phyloP scores from a whole-genome alignment of 2,113 vertebrate genomes.

The Indicator maculatus region DNA sequence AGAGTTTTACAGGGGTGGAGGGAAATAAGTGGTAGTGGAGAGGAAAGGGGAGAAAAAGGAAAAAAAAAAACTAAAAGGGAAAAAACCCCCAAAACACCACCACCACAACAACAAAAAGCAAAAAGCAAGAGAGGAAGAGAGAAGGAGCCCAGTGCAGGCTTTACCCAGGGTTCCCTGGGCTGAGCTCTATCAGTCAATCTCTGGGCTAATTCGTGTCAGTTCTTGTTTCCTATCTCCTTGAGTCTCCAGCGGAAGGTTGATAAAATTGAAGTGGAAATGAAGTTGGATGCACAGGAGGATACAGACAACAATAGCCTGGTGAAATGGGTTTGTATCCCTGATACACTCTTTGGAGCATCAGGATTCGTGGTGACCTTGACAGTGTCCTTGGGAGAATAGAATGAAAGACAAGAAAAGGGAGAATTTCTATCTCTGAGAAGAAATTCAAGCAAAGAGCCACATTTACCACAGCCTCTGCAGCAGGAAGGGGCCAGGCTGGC shows the following conservation, averaged over 20 bases:
- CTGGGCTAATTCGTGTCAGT: conserved; percentile 93
- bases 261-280: conserved; percentile 99
- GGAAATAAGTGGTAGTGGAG: no score
- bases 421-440: conserved; percentile 12
- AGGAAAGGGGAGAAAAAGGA: background rate
- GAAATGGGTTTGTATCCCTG: conserved; percentile 81
- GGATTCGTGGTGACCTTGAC: conserved; percentile 85
- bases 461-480: background rate
- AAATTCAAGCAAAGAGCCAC: background rate
- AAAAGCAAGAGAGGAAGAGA: conserved; percentile 10
- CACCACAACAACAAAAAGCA: background rate
- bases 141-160: conserved; percentile 64
- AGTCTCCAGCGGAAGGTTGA: conserved; percentile 91
- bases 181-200: conserved; percentile 92
- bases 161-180: conserved; percentile 85
- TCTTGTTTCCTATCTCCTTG: conserved; percentile 93
- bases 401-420: conserved; percentile 15
- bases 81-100: background rate
- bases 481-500: rapidly evolving
- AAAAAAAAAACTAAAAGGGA: background rate
- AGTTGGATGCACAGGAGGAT: conserved; percentile 91
- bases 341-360: conserved; percentile 76
- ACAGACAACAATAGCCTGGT: conserved; percentile 79
- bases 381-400: conserved; percentile 81
- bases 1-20: conserved; percentile 22